Evolutionary conservation across 1,140 invertebrate species (phyloP).

Genomic region (Danaus melanippus): DNA sequence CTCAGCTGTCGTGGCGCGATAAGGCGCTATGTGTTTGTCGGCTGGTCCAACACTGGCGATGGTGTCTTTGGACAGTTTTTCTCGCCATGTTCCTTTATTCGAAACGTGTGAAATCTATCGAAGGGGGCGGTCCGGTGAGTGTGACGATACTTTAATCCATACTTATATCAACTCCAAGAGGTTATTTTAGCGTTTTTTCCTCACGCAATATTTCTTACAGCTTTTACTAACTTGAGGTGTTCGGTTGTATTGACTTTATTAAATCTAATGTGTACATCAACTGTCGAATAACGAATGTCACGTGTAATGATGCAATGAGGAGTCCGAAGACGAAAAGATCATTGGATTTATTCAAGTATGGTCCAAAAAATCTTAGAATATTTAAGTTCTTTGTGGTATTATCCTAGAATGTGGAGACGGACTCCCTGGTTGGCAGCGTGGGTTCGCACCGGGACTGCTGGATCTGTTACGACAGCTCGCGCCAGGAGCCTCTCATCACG

Average conservation of each 20-base stretch:
- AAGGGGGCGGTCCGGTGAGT: conserved; percentile 23
- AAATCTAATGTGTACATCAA: too few relatives aligned
- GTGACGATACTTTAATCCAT: conserved; percentile 1
- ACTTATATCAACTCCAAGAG: not conserved
- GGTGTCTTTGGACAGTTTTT: conserved; percentile 19
- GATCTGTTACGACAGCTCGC: conserved; percentile 92
- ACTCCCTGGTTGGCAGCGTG: conserved; percentile 68
- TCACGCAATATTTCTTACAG: too few relatives aligned
- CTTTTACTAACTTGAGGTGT: too few relatives aligned
- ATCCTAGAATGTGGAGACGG: conserved; percentile 66
- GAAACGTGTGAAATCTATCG: conserved; percentile 15
- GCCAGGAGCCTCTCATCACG: conserved; percentile 87
- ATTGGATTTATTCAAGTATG: too few relatives aligned
- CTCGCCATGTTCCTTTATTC: conserved; percentile 17
- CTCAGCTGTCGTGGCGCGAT: conserved; percentile 18
- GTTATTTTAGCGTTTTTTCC: too few relatives aligned
- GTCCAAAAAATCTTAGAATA: too few relatives aligned
- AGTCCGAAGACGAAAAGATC: too few relatives aligned
- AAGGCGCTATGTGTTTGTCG: conserved; percentile 15
- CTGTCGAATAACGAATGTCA: too few relatives aligned
- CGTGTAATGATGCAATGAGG: too few relatives aligned
- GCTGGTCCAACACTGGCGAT: conserved; percentile 15
- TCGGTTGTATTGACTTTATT: too few relatives aligned
- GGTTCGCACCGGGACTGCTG: conserved; percentile 82
- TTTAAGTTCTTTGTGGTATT: not conserved